A percentile compares a stretch with the other conserved stretches of the same genome.
These are phyloP conservation scores for Lochmaea capreae DNA, from an alignment of 2,888 invertebrate genomes.

Conservation along the genomic window DNA sequence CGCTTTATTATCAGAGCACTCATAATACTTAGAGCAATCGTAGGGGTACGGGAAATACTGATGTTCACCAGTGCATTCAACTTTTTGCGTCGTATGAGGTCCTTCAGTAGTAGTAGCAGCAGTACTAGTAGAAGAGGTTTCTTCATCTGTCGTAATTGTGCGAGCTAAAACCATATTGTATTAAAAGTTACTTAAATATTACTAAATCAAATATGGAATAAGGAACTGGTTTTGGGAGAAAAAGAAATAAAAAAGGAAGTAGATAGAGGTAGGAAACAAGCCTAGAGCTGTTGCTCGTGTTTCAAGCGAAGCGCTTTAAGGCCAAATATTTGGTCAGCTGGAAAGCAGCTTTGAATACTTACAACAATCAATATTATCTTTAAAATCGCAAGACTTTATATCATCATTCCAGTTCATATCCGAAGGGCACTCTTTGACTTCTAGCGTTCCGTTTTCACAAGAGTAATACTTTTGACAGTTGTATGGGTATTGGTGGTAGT, in stretches of 20 bases:
- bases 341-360: not conserved
- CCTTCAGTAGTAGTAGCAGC: not conserved
- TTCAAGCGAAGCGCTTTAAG: too few relatives aligned
- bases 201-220: too few relatives aligned
- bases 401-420: conserved; percentile 18
- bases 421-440: not conserved
- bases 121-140: not conserved
- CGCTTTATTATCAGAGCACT: not conserved
- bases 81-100: not conserved
- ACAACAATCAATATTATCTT: conserved; percentile 13
- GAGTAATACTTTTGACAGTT: conserved; percentile 15
- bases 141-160: too few relatives aligned
- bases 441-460: not conserved
- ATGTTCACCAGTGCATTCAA: not conserved
- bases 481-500: conserved; percentile 16
- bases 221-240: too few relatives aligned
- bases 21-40: conserved; percentile 20
- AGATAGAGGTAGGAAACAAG: too few relatives aligned
- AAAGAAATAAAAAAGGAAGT: too few relatives aligned
- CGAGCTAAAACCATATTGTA: too few relatives aligned
- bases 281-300: too few relatives aligned
- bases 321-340: not conserved
- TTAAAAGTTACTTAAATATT: too few relatives aligned
- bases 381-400: conserved; percentile 14
- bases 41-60: conserved; percentile 6